Percentiles rank a stretch among this genome's conserved stretches.
phyloP scores from a whole-genome alignment of 37 sponge, comb jelly and placozoan species.

The Crambe crambe region DNA sequence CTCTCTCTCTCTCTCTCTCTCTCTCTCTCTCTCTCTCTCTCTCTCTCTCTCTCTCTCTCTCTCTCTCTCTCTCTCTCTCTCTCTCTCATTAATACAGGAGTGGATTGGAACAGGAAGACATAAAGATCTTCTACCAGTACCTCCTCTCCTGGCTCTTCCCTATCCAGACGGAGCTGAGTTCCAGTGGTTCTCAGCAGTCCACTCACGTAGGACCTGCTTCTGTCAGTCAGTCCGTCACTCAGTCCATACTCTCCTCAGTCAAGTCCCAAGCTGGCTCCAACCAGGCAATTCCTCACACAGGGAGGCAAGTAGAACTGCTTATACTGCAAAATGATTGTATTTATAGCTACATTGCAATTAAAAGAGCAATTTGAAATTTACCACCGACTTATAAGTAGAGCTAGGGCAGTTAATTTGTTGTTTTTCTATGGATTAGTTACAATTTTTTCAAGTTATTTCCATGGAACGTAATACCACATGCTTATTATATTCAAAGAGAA shows the following conservation, averaged over 20 bases:
- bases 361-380: background rate
- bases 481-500: too few relatives aligned
- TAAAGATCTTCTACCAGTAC: slow-evolving; percentile 87
- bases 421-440: too few relatives aligned
- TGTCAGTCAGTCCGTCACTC: slow-evolving; percentile 10
- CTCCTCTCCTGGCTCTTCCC: slow-evolving; percentile 76
- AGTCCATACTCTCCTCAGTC: slow-evolving; percentile 19
- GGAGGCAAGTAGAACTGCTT: background rate
- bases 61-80: background rate
- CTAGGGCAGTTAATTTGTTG: too few relatives aligned
- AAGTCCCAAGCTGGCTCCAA: background rate
- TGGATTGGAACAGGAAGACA: slow-evolving; percentile 93
- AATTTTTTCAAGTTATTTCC: too few relatives aligned
- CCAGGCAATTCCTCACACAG: slow-evolving; percentile 12
- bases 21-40: background rate
- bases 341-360: background rate
- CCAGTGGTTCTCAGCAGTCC: background rate
- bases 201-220: background rate
- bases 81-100: slow-evolving; percentile 74
- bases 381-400: too few relatives aligned
- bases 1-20: slow-evolving; percentile 10
- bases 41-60: slow-evolving; percentile 16
- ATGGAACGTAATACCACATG: too few relatives aligned
- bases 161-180: background rate
- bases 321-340: background rate